phyloP scores from a whole-genome alignment of 2,113 vertebrate genomes.

The Chloropsis cyanopogon region DNA sequence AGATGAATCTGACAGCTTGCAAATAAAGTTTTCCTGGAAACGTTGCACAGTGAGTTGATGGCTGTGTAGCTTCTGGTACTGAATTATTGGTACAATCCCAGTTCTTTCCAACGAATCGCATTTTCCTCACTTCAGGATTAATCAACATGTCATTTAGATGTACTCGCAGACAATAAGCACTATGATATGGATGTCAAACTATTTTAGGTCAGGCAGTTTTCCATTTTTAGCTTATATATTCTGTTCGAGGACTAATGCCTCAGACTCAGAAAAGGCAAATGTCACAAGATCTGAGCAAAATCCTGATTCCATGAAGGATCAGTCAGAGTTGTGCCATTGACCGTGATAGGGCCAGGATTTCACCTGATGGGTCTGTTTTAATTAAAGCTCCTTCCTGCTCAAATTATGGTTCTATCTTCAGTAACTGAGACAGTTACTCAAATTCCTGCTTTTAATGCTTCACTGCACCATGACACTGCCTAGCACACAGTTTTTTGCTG shows the following conservation, averaged over 20 bases:
- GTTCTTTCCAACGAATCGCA: slow-evolving; percentile 46
- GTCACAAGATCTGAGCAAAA: neutral
- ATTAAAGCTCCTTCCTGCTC: neutral
- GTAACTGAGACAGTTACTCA: neutral
- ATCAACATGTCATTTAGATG: slow-evolving; percentile 52
- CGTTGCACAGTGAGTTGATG: neutral
- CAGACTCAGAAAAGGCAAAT: slow-evolving; percentile 12
- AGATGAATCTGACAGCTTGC: slow-evolving; percentile 57
- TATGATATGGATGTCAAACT: slow-evolving; percentile 55
- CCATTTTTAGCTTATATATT: slow-evolving; percentile 50
- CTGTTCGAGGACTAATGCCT: neutral
- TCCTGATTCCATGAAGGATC: neutral
- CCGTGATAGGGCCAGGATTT: neutral
- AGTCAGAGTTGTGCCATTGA: neutral
- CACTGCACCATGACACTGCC: neutral
- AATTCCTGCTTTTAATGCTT: neutral
- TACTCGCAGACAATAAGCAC: slow-evolving; percentile 49
- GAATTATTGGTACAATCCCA: slow-evolving; percentile 52
- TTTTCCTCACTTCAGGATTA: slow-evolving; percentile 53
- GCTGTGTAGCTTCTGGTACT: slow-evolving; percentile 16
- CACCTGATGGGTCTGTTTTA: neutral
- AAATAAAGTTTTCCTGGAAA: slow-evolving; percentile 48
- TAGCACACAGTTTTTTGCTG: neutral
- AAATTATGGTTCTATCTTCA: neutral
- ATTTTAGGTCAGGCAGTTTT: slow-evolving; percentile 51